Evolutionary conservation across 2,888 invertebrate species (phyloP).

Genomic region (Camponotus fellah): DNA sequence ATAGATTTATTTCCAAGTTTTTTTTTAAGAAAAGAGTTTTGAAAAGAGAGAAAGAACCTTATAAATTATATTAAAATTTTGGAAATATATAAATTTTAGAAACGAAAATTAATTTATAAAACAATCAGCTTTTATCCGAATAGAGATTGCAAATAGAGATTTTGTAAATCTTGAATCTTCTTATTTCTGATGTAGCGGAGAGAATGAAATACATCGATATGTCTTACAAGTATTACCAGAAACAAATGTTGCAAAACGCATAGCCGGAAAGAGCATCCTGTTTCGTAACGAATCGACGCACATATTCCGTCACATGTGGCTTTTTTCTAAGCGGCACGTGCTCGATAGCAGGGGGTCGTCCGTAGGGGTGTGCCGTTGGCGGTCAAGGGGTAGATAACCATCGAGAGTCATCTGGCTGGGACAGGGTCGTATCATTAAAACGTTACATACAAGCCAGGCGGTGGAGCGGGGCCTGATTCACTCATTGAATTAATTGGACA

Average conservation of each 20-base stretch:
- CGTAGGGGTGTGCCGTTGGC: conserved; percentile 82
- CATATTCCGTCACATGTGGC: conserved; percentile 76
- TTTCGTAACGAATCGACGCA: conserved; percentile 68
- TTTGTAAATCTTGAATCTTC: neutral
- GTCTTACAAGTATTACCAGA: neutral
- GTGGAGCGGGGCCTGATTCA: conserved; percentile 80
- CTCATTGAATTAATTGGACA: conserved; percentile 84
- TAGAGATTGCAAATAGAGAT: neutral
- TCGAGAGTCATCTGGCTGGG: conserved; percentile 84
- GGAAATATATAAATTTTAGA: conserved; percentile 3
- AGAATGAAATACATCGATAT: neutral
- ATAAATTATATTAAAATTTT: neutral
- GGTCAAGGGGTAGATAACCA: conserved; percentile 85
- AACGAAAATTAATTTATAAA: conserved; percentile 7
- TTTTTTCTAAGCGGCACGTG: conserved; percentile 78
- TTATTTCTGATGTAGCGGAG: neutral
- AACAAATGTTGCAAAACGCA: conserved; percentile 28
- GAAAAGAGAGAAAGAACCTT: neutral
- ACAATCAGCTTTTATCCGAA: conserved; percentile 6
- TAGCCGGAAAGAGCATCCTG: conserved; percentile 49
- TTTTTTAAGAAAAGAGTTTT: neutral
- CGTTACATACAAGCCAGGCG: conserved; percentile 72
- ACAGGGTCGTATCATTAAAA: conserved; percentile 81
- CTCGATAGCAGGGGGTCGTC: conserved; percentile 71
- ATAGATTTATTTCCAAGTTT: neutral